phyloP scores from a whole-genome alignment of 2,888 invertebrate species.

The Salticus scenicus region DNA sequence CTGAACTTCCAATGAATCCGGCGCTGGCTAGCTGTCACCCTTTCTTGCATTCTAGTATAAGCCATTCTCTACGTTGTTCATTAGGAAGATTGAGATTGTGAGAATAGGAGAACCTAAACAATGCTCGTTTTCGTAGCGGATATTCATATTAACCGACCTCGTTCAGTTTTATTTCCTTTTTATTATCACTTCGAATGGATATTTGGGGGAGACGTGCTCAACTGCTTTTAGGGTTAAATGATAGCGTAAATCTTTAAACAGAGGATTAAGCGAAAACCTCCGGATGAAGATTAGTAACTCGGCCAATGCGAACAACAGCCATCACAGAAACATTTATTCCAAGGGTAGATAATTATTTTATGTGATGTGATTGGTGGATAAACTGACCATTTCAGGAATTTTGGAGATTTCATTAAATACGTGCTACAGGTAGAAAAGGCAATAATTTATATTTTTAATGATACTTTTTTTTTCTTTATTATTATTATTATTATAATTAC shows the following conservation, averaged over 20 bases:
- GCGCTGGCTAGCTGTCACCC: constrained; percentile 32
- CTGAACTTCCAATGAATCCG: constrained; percentile 42
- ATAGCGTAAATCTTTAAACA: constrained; percentile 14
- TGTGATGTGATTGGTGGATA: no score
- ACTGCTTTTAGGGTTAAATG: neutral
- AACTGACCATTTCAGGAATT: no score
- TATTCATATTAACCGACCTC: constrained; percentile 52
- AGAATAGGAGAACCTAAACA: constrained; percentile 24
- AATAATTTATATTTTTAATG: no score
- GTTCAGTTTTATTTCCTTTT: constrained; percentile 41
- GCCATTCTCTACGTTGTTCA: constrained; percentile 25
- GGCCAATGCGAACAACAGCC: no score
- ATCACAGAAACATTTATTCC: no score
- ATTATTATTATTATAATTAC: no score
- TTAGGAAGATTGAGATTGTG: constrained; percentile 50
- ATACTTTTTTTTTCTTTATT: no score
- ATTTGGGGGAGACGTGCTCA: constrained; percentile 33
- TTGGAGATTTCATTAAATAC: no score
- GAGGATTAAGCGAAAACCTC: neutral
- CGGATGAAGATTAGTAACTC: constrained; percentile 1
- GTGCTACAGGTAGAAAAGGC: no score
- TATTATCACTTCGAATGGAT: constrained; percentile 52
- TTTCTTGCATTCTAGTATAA: neutral
- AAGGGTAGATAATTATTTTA: no score
- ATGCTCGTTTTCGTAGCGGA: constrained; percentile 34